These are phyloP conservation scores for Tragelaphus imberbis DNA, from an alignment of 2,113 vertebrate species.

Conservation along the genomic window DNA sequence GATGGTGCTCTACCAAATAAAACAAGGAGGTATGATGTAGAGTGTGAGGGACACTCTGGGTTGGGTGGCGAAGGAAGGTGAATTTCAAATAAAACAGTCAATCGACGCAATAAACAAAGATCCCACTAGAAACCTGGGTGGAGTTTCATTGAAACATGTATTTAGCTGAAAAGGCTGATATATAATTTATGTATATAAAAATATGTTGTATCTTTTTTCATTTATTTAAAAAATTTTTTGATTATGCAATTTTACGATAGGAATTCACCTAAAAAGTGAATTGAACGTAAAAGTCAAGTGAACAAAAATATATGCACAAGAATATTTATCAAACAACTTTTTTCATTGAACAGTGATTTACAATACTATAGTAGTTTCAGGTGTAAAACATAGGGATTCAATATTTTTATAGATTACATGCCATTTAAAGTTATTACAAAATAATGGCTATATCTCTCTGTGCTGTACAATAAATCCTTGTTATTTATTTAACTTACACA, in stretches of 20 bases:
- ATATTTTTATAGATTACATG: neutral
- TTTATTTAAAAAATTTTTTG: neutral
- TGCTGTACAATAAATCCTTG: neutral
- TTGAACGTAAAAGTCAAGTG: neutral
- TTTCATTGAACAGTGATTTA: neutral
- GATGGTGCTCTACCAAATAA: neutral
- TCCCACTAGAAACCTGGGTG: neutral
- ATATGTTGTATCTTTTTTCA: neutral
- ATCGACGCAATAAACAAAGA: neutral
- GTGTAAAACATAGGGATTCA: neutral
- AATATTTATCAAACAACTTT: neutral
- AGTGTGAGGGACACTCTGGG: neutral
- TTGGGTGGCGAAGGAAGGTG: neutral
- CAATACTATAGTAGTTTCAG: neutral
- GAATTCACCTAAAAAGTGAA: neutral
- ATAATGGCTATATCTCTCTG: neutral
- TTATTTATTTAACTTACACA: neutral
- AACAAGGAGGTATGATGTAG: neutral
- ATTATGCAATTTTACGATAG: neutral
- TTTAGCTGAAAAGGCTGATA: neutral
- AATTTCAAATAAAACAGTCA: neutral
- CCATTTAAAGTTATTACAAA: neutral
- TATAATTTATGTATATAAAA: neutral
- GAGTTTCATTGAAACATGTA: neutral
- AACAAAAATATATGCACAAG: neutral